Percentiles rank a stretch among this genome's conserved stretches.
phyloP scores from a whole-genome alignment of 2,113 vertebrate species.

The Cryptomyrus ogoouensis region DNA sequence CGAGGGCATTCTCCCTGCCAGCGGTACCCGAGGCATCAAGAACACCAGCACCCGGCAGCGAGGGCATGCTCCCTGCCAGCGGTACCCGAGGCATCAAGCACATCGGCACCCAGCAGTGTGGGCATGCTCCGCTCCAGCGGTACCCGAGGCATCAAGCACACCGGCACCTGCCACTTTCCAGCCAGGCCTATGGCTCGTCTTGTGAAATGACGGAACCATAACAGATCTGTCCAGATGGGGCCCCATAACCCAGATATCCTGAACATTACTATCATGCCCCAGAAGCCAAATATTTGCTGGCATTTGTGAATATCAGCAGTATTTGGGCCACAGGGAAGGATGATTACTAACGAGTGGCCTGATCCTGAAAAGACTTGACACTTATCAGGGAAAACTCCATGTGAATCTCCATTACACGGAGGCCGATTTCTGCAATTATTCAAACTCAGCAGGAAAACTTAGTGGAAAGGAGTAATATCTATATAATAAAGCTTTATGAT shows the following conservation, averaged over 20 bases:
- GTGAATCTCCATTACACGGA: conserved; percentile 18
- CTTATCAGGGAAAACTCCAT: conserved; percentile 34
- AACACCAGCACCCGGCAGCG: too few species aligned
- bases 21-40: too few species aligned
- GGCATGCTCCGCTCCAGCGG: not conserved
- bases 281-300: conserved; percentile 40
- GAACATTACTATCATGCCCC: conserved; percentile 27
- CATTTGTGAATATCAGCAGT: conserved; percentile 26
- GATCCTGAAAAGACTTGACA: conserved; percentile 35
- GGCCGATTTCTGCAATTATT: conserved; percentile 38
- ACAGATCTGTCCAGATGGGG: not conserved
- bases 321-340: conserved; percentile 11
- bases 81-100: not conserved
- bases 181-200: not conserved
- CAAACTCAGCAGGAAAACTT: conserved; percentile 13
- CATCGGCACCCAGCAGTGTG: not conserved
- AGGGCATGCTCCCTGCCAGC: not conserved
- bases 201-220: not conserved
- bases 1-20: too few species aligned
- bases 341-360: conserved; percentile 48
- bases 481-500: conserved; percentile 2
- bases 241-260: conserved; percentile 25
- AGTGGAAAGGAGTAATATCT: not conserved
- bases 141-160: not conserved
- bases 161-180: not conserved